Conservation (phyloP, 1,140 invertebrate genomes). For the Nebria ingens region DNA sequence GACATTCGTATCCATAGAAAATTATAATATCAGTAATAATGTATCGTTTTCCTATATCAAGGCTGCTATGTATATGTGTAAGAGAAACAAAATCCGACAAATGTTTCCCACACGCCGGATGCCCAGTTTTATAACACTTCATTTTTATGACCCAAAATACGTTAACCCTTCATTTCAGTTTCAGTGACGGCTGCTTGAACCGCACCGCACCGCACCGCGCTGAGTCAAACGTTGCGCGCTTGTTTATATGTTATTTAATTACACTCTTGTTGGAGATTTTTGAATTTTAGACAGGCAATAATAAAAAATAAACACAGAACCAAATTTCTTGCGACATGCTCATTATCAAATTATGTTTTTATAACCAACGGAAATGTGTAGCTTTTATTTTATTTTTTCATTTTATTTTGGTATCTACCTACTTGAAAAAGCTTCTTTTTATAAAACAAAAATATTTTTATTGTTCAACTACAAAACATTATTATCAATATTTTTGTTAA, state of each 20-base stretch:
- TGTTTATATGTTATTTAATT: not conserved
- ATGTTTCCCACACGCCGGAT: not conserved
- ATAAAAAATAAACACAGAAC: not conserved
- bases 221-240: too few species aligned
- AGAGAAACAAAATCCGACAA: not conserved
- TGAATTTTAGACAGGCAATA: not conserved
- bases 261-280: not conserved
- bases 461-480: too few species aligned
- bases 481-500: too few species aligned
- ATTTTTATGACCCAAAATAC: not conserved
- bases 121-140: not conserved
- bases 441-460: too few species aligned
- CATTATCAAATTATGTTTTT: constrained; percentile 1
- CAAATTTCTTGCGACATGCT: not conserved
- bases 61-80: not conserved
- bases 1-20: not conserved
- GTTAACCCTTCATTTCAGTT: not conserved
- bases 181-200: not conserved
- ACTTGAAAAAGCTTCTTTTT: too few species aligned
- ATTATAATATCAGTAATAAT: not conserved
- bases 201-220: too few species aligned
- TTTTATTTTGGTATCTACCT: too few species aligned
- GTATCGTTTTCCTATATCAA: not conserved
- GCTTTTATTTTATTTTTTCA: too few species aligned
- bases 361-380: too few species aligned